A percentile compares a stretch with the other conserved stretches of the same genome.
phyloP scores from a whole-genome alignment of 2,797 vertebrate species.

The Discoglossus pictus region DNA sequence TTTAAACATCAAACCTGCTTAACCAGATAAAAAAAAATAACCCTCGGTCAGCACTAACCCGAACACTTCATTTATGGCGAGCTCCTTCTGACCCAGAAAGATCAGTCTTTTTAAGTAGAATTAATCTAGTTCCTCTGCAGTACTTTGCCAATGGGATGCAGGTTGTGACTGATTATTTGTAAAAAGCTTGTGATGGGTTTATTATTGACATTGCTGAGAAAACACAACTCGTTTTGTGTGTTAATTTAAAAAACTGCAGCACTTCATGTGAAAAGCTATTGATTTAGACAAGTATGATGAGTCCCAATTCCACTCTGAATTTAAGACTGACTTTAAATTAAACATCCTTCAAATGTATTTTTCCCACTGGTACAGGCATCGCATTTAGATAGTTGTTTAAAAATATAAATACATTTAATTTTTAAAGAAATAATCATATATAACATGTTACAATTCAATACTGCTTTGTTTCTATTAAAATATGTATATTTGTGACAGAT shows the following conservation, averaged over 20 bases:
- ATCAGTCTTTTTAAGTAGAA: slow-evolving; percentile 48
- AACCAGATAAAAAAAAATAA: background rate
- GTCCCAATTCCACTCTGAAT: slow-evolving; percentile 24
- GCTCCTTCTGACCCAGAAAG: slow-evolving; percentile 46
- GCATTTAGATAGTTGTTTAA: too few relatives aligned
- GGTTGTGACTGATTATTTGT: slow-evolving; percentile 48
- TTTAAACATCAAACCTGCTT: too few relatives aligned
- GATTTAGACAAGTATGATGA: slow-evolving; percentile 36
- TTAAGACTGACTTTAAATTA: slow-evolving; percentile 20
- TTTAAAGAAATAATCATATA: too few relatives aligned
- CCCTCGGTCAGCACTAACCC: background rate
- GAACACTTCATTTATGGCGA: slow-evolving; percentile 41
- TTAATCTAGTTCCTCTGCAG: slow-evolving; percentile 41
- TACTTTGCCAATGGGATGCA: slow-evolving; percentile 49
- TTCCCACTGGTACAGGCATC: background rate
- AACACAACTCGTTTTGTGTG: slow-evolving; percentile 41
- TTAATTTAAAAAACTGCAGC: slow-evolving; percentile 6
- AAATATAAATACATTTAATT: too few relatives aligned
- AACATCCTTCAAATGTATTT: background rate
- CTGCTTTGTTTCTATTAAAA: too few relatives aligned
- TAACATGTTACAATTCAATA: too few relatives aligned
- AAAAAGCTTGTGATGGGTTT: slow-evolving; percentile 46
- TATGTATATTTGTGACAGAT: background rate
- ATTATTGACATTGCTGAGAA: slow-evolving; percentile 44
- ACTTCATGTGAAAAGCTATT: slow-evolving; percentile 42